Evolutionary conservation across 2,888 invertebrate species (phyloP), one percentile per base, ranked within the genome.

Genomic region (Agriopis marginaria): DNA sequence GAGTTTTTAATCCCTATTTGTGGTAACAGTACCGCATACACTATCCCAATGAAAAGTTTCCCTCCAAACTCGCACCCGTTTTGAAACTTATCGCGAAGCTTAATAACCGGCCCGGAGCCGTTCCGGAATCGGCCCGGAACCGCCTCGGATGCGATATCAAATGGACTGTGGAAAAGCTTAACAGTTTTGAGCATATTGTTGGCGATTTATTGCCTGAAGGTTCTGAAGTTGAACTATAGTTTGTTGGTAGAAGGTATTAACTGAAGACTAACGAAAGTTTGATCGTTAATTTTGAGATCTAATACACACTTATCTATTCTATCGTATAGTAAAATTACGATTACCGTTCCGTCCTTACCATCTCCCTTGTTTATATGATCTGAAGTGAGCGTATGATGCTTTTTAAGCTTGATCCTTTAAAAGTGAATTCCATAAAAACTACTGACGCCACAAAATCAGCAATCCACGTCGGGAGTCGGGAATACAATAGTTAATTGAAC

Each of bases 1-100:
- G 11, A 58, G 0, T 39, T 56, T 58, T 39, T 8, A 56, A 39
- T 32, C 60, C 54, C 14, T n/a, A 32, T 14, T 59, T 23, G 50
- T 45, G 55, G 61, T 55, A 60, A 50, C 54, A 17, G 44, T 23
- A 23, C 17, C 17, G 17, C 17, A 44, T 44, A 44, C 17, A 44
- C 49, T 60, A 59, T 47, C 56, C 73, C 67, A 74, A 72, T 70
- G 74, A 71, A 72, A 73, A 74, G 71, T 73, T 73, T 55, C 61
- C 42, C 47, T 65, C 50, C 71, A 56, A 58, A 59, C 60, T 62
- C 72, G 58, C 68, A 66, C 63, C 66, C 68, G 69, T 75, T 79
- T 79, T 75, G 73, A 79, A 83, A 86, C 79, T 85, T 84, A 85
- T 84, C 80, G 79, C 74, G 70, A 74, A 79, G 85, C 85, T 85